Evolutionary conservation across 2,113 vertebrate genomes (phyloP).

Genomic region (Numenius arquata): DNA sequence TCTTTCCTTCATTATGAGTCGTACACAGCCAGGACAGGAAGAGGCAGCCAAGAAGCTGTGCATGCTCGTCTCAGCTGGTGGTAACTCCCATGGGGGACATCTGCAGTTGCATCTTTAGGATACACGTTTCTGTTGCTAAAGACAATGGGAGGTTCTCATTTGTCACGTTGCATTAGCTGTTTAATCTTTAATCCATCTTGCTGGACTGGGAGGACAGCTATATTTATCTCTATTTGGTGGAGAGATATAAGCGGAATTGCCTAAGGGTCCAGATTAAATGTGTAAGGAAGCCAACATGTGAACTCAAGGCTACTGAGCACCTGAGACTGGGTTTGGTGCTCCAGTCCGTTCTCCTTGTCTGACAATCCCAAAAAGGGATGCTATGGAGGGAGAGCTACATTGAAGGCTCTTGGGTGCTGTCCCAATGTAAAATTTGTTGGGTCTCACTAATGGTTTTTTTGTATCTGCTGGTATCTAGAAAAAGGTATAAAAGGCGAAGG

Average conservation of each 20-base stretch:
- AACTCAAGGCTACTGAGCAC: not conserved
- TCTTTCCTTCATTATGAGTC: not conserved
- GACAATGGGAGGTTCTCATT: not conserved
- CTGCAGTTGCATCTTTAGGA: not conserved
- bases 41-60: not conserved
- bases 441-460: not conserved
- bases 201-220: not conserved
- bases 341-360: not conserved
- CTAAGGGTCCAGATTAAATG: not conserved
- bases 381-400: accelerated
- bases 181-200: not conserved
- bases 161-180: not conserved
- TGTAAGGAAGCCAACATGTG: not conserved
- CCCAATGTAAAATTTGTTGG: not conserved
- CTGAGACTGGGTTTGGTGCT: not conserved
- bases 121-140: accelerated
- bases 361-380: not conserved
- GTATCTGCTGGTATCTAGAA: not conserved
- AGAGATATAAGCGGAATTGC: not conserved
- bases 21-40: not conserved
- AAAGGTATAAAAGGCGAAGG: not conserved
- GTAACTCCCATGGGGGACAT: not conserved
- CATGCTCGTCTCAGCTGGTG: not conserved
- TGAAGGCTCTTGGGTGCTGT: not conserved
- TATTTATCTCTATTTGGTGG: not conserved